Evolutionary conservation across 2,888 invertebrate species (phyloP).

Genomic region (Invenusta paracnida): DNA sequence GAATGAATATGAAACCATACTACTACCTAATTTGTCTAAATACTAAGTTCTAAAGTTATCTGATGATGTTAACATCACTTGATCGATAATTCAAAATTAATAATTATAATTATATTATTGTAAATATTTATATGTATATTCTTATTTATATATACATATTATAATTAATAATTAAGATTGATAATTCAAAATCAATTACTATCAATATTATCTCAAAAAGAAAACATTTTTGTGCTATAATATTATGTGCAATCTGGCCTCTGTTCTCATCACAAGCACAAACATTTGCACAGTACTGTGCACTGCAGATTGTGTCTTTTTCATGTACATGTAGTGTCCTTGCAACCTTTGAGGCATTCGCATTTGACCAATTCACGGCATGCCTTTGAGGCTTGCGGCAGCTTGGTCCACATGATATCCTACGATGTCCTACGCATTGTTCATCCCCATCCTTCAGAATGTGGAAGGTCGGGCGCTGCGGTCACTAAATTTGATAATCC

Average conservation of each 20-base stretch:
- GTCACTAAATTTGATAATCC: constrained; percentile 36
- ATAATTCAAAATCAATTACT: background rate
- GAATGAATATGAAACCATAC: background rate
- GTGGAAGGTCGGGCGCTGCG: constrained; percentile 36
- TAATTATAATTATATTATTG: background rate
- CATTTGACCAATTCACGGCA: constrained; percentile 41
- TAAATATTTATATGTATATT: background rate
- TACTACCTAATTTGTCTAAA: background rate
- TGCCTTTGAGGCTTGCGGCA: constrained; percentile 41
- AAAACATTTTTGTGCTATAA: background rate
- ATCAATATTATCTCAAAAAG: background rate
- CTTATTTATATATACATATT: background rate
- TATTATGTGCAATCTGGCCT: background rate
- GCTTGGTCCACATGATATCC: constrained; percentile 37
- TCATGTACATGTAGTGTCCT: background rate
- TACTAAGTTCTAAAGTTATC: background rate
- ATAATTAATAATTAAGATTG: background rate
- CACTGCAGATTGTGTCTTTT: background rate
- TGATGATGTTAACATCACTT: background rate
- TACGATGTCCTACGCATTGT: constrained; percentile 29
- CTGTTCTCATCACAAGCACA: background rate
- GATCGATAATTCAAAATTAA: background rate
- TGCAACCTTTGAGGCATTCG: constrained; percentile 42
- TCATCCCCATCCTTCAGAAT: constrained; percentile 42
- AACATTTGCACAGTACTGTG: background rate